phyloP scores from a whole-genome alignment of 1,140 invertebrate genomes.

The Leptonema lineaticorne region DNA sequence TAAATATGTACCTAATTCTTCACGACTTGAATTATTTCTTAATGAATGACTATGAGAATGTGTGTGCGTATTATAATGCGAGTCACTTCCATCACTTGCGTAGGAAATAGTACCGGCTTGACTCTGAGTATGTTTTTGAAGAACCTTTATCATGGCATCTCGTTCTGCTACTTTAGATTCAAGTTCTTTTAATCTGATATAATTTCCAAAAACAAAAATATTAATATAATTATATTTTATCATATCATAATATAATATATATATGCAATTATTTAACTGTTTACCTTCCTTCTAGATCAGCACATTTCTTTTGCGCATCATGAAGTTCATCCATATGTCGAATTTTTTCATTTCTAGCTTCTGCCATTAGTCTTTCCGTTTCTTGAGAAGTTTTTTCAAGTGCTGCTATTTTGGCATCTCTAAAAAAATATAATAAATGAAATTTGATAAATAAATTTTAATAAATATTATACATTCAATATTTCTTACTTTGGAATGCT shows the following conservation, averaged over 20 bases:
- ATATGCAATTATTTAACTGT: background rate
- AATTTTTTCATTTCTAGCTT: conserved; percentile 82
- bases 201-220: conserved; percentile 7
- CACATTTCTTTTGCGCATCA: conserved; percentile 77
- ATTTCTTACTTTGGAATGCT: conserved; percentile 75
- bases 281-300: conserved; percentile 70
- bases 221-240: background rate
- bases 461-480: background rate
- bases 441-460: background rate
- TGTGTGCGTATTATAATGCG: conserved; percentile 39
- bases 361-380: conserved; percentile 83
- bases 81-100: conserved; percentile 49
- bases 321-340: conserved; percentile 85
- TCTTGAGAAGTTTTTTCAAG: conserved; percentile 83
- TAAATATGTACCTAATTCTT: conserved; percentile 49
- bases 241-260: background rate
- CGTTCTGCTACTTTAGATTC: conserved; percentile 85
- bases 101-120: conserved; percentile 61
- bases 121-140: conserved; percentile 77
- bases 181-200: conserved; percentile 75
- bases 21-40: conserved; percentile 54
- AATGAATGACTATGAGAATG: conserved; percentile 45
- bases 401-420: conserved; percentile 83
- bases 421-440: conserved; percentile 45
- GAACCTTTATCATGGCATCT: conserved; percentile 86